Conservation (phyloP, 2,113 vertebrate genomes). For the Plecturocebus donacophilus region DNA sequence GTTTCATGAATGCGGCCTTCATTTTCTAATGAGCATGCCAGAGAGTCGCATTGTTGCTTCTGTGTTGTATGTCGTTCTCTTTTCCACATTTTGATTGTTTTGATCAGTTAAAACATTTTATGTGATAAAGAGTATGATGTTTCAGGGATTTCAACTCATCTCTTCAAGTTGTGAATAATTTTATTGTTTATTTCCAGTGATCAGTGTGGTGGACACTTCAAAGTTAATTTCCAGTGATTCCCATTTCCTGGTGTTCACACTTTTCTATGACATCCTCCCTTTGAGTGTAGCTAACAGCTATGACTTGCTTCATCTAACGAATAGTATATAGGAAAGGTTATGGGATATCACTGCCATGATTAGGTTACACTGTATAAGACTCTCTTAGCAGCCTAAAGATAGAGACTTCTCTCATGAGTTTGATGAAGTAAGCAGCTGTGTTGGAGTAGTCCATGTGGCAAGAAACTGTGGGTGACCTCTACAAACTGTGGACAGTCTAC, state of each 20-base stretch:
- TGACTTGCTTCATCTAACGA: not conserved
- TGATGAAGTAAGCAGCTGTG: not conserved
- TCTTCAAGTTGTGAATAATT: conserved; percentile 16
- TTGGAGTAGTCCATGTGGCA: not conserved
- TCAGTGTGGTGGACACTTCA: not conserved
- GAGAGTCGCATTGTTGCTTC: not conserved
- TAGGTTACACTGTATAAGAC: not conserved
- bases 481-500: not conserved
- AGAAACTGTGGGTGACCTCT: not conserved
- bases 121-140: not conserved
- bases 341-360: not conserved
- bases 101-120: not conserved
- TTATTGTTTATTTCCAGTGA: not conserved
- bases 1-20: not conserved
- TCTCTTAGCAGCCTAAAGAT: not conserved
- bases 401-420: not conserved
- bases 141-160: not conserved
- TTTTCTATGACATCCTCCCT: not conserved
- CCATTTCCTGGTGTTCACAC: not conserved
- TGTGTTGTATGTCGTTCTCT: not conserved
- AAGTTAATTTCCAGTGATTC: not conserved
- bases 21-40: not conserved
- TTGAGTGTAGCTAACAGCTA: not conserved
- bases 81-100: not conserved
- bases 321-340: not conserved